Evolutionary conservation across 2,113 vertebrate species (phyloP), one percentile per base, ranked within the genome.

Genomic region (Otolemur garnettii): DNA sequence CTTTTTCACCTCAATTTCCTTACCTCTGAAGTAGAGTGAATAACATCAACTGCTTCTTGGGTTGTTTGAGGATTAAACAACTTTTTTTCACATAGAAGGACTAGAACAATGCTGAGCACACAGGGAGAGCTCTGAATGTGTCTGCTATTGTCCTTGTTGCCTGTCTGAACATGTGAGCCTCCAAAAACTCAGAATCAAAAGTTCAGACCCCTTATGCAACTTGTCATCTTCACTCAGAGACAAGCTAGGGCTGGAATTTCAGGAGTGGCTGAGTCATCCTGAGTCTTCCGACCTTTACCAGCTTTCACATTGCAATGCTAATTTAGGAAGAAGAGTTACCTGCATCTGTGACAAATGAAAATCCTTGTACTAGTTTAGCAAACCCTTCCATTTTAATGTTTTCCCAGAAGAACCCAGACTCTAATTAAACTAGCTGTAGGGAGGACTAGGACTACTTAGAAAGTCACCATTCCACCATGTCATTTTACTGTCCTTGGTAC

Each of bases 71-170:
- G 21, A 78, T 92, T 80, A 77, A 53, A 84, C 33, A 15, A 64
- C 64, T 97, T 96, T 45, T 82, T 82, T 82, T 91, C 33, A 57
- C 66, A 62, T 14, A 72, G 93, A 72, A 38, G 72, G 12, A 78
- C 5, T 26, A 94, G 68, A 93, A 85, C 14, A 88, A 86, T 42
- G 62, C 28, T 26, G 45, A 62, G 38, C 74, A 69, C 28, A 33
- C 45, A 59, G 57, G 24, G 94, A 92, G 60, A 94, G 64, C 35
- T 78, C 1, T 79, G 80, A 57, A 74, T 64, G 59, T 59, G 13
- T 91, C 80, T 72, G 26, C 14, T 87, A 30, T 28, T 30, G 24
- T 72, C 28, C 59, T 86, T 84, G 50, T 33, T 60, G 60, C 62
- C 59, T 75, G 22, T 57, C 45, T 50, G 77, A 86, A 59, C 38